These are phyloP conservation scores for Phaenicophaeus curvirostris DNA, from an alignment of 2,797 vertebrate genomes.

Conservation along the genomic window DNA sequence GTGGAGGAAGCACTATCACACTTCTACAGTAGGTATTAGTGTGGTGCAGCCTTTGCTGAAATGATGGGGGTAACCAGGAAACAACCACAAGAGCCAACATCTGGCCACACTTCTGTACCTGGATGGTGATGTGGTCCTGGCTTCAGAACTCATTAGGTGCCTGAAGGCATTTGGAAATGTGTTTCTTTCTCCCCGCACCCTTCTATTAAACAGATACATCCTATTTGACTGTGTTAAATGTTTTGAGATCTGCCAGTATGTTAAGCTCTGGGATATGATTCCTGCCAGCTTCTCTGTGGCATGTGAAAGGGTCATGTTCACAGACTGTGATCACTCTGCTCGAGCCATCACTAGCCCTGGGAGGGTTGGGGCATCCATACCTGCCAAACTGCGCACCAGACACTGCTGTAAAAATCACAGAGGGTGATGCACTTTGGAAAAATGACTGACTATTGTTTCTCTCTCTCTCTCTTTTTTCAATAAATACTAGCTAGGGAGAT, in stretches of 20 bases:
- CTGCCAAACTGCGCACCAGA: neutral
- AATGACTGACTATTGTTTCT: neutral
- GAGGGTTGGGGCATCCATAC: neutral
- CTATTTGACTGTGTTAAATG: neutral
- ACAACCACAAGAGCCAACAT: neutral
- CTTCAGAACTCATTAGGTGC: neutral
- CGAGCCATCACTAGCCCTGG: neutral
- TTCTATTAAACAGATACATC: neutral
- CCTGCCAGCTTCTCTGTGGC: neutral
- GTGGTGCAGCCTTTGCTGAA: neutral
- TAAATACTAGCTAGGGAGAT: neutral
- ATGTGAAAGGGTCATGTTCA: neutral
- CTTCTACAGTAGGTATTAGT: neutral
- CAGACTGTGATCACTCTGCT: neutral
- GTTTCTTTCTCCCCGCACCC: neutral
- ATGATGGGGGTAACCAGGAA: neutral
- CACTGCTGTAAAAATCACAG: neutral
- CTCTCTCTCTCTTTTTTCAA: neutral
- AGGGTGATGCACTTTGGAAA: neutral
- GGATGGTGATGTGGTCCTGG: neutral
- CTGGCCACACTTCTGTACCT: neutral
- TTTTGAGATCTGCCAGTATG: neutral
- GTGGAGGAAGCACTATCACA: fast-evolving
- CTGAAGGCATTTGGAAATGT: neutral
- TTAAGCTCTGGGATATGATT: neutral